Base-by-base conservation (phyloP, 2,888 invertebrate genomes). In the Ligdia adustata region DNA sequence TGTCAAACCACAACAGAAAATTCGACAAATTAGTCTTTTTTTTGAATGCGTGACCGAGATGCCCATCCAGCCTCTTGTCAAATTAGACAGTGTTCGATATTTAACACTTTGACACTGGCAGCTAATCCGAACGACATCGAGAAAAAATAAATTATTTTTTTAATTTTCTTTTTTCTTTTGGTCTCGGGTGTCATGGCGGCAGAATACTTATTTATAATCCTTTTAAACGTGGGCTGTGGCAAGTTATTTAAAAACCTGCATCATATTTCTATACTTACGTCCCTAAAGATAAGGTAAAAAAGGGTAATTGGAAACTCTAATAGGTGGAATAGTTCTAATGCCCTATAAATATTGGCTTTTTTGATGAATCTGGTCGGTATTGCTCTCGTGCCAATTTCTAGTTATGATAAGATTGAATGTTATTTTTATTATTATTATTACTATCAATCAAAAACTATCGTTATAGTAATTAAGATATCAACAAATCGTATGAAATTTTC, bases 61-160 rank as follows among this genome's bases (percentile, higher is more conserved):
- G 74, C 79, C 75, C 72, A 72, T 62, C 68, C 75, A 75, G 77
- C 72, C 75, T 69, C 81, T 79, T 83, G 90, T 90, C 88, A 88
- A 87, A 88, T 88, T 86, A 86, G 87, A 84, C 81, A 79, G 76
- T 76, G 84, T 86, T 86, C 87, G 87, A 90, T 87, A 88, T 89
- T 90, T 90, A 90, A 90, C 89, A 89, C 89, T 88, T 89, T 89
- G 89, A 89, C 89, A 86, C 89, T 85, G 89, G 80, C 85, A 84
- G 83, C 82, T 90, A 87, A 90, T 89, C 89, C 86, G 65, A 63
- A 72, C 68, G 74, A 79, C 82, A 82, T 38, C 11, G 9, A n/a
- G 15, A 38, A 42, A 42, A 29, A 48, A 24, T 11, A 42, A 48
- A 40, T 33, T 31, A 16, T 24, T 26, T 14, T 32, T 39, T 82